A percentile compares a stretch with the other conserved stretches of the same genome.
phyloP scores from a whole-genome alignment of 2,113 vertebrate genomes.

The Toxotes chatareus region DNA sequence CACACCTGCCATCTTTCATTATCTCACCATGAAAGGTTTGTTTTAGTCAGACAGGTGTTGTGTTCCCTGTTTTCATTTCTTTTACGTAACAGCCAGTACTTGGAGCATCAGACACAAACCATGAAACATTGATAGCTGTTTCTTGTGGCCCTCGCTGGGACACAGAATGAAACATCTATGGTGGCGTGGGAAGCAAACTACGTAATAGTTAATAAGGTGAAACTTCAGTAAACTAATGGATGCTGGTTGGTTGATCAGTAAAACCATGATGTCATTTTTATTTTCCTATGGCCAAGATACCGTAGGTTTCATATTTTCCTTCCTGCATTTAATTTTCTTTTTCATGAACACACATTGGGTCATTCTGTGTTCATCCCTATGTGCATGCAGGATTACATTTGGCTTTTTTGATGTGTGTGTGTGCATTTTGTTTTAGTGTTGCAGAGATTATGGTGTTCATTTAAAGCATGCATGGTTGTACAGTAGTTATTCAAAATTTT shows the following conservation, averaged over 20 bases:
- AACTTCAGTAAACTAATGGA: constrained; percentile 32
- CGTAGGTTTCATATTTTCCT: constrained; percentile 51
- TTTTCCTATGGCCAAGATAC: constrained; percentile 41
- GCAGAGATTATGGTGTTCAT: constrained; percentile 42
- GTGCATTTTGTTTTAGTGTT: constrained; percentile 51
- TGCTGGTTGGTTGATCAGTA: constrained; percentile 48
- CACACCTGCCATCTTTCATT: constrained; percentile 57
- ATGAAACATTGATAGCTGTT: constrained; percentile 41
- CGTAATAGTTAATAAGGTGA: constrained; percentile 4
- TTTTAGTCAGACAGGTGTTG: constrained; percentile 38
- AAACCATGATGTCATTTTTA: constrained; percentile 37
- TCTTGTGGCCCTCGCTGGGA: constrained; percentile 31
- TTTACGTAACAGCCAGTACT: constrained; percentile 35
- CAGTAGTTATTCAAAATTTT: constrained; percentile 29
- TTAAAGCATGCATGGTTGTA: constrained; percentile 61
- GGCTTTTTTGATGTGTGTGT: constrained; percentile 51
- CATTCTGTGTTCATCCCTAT: constrained; percentile 72
- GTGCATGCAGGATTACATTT: constrained; percentile 74
- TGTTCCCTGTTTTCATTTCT: constrained; percentile 48
- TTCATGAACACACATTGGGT: constrained; percentile 68
- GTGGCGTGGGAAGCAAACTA: constrained; percentile 11
- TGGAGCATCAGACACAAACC: constrained; percentile 33
- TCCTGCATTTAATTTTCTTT: constrained; percentile 57
- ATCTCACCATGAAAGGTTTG: constrained; percentile 45
- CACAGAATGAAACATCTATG: constrained; percentile 34